Evolutionary conservation across 2,888 invertebrate species (phyloP).

Genomic region (Myathropa florea): DNA sequence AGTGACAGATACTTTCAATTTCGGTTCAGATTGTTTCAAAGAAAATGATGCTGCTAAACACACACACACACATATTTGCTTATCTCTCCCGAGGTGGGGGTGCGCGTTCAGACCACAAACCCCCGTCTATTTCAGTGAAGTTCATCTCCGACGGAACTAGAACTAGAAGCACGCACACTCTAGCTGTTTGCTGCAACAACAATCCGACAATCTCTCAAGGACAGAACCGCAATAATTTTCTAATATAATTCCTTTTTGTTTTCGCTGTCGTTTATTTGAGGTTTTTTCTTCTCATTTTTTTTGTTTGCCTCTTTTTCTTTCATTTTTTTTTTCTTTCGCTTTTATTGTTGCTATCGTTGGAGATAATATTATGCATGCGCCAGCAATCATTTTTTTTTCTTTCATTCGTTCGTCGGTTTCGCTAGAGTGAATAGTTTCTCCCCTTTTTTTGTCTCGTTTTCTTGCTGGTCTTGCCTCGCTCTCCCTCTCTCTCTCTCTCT

Average conservation of each 20-base stretch:
- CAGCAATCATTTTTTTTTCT: slow-evolving; percentile 32
- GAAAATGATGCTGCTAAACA: slow-evolving; percentile 2
- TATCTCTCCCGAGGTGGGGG: no score
- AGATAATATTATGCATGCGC: slow-evolving; percentile 60
- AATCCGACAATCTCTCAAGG: slow-evolving; percentile 52
- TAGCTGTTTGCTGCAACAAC: slow-evolving; percentile 12
- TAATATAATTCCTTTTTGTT: slow-evolving; percentile 17
- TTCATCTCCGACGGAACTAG: neutral
- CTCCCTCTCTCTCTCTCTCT: no score
- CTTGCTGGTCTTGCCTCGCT: neutral
- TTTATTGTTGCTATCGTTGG: slow-evolving; percentile 35
- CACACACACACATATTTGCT: neutral
- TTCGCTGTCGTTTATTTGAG: slow-evolving; percentile 20
- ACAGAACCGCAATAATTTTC: slow-evolving; percentile 59
- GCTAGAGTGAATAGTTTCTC: slow-evolving; percentile 38
- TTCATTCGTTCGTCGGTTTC: slow-evolving; percentile 25
- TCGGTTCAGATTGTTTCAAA: slow-evolving; percentile 8
- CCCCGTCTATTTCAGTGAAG: neutral
- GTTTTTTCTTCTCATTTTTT: neutral
- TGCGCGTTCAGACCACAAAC: neutral
- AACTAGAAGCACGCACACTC: slow-evolving; percentile 5
- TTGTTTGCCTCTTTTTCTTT: no score
- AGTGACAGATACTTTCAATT: slow-evolving; percentile 40
- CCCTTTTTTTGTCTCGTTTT: slow-evolving; percentile 12
- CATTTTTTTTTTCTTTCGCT: neutral